Conservation (phyloP, 2,888 invertebrate genomes). For the Yponomeuta plumbellus region DNA sequence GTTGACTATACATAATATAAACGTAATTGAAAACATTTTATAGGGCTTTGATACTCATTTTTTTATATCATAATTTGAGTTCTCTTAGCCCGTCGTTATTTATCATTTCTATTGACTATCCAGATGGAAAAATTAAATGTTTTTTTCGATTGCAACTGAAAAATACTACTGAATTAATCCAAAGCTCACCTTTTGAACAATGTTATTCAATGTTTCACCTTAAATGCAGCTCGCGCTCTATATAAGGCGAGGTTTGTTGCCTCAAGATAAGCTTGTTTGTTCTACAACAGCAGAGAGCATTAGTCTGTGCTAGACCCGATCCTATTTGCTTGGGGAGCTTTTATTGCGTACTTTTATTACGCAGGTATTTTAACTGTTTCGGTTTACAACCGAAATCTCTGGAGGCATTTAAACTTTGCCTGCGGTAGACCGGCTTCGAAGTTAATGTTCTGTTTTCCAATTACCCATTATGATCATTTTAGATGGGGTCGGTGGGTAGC, state of each 20-base stretch:
- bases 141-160: too few relatives aligned
- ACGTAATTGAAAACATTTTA: too few relatives aligned
- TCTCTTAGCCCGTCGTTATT: too few relatives aligned
- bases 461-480: too few relatives aligned
- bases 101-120: too few relatives aligned
- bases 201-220: conserved; percentile 31
- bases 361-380: background rate
- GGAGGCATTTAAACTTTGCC: background rate
- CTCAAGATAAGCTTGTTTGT: conserved; percentile 64
- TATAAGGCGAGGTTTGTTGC: conserved; percentile 53
- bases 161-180: background rate
- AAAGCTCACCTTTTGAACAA: conserved; percentile 13
- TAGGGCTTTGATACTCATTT: too few relatives aligned
- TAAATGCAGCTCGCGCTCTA: conserved; percentile 43
- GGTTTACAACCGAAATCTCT: background rate
- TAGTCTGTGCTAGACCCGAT: conserved; percentile 28
- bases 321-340: conserved; percentile 13
- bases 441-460: background rate
- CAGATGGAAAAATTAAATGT: too few relatives aligned
- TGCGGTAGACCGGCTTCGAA: background rate
- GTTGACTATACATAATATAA: too few relatives aligned
- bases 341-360: conserved; percentile 4
- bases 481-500: too few relatives aligned
- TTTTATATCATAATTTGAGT: too few relatives aligned
- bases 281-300: conserved; percentile 43